Base-by-base conservation (phyloP, 2,888 invertebrate genomes). In the Nomada goodeniana region DNA sequence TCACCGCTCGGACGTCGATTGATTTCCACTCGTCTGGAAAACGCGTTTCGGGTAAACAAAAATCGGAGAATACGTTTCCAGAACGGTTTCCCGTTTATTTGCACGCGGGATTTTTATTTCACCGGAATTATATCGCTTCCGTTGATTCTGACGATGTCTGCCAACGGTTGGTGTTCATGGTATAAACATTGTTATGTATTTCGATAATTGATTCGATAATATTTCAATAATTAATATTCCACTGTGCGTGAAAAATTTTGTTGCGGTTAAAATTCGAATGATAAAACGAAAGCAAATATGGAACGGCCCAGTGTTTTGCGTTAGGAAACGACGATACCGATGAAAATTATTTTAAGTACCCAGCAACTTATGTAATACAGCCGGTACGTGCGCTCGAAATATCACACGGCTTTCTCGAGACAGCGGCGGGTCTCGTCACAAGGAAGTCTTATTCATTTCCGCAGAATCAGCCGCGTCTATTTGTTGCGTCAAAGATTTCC, bases 1-100 rank as follows among this genome's bases (percentile, higher is more conserved):
- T 84, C 82, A 59, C 71, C 61, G 68, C 75, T 82, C 76, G 76
- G 76, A 70, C 64, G 47, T 29, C 82, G 76, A 83, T 79, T 82
- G 71, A 70, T 57, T 57, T 59, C 59, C 70, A 44, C 20, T 63
- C 77, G 65, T 18, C 61, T 26, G 65, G 72, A 76, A 82, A 73
- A 68, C 55, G 59, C 44, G 73, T 42, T 13, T 20, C 63, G 55
- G 18, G 69, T 63, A 68, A 72, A 64, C 50, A 64, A 73, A 53
- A 50, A 73, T 73, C 57, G 9, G 23, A 4, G 55, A 52, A 11
- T n/a, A n/a, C 65, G 5, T 52, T 65, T 18, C 52, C 50, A 26
- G 52, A 26, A 26, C 11, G 29, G 11, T 50, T 52, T 52, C 29
- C 10, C 65, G 52, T 23, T 50, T 42, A 20, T 60, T 60, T n/a